Base-by-base conservation (phyloP, 2,888 invertebrate species). In the Apodemia duryi region DNA sequence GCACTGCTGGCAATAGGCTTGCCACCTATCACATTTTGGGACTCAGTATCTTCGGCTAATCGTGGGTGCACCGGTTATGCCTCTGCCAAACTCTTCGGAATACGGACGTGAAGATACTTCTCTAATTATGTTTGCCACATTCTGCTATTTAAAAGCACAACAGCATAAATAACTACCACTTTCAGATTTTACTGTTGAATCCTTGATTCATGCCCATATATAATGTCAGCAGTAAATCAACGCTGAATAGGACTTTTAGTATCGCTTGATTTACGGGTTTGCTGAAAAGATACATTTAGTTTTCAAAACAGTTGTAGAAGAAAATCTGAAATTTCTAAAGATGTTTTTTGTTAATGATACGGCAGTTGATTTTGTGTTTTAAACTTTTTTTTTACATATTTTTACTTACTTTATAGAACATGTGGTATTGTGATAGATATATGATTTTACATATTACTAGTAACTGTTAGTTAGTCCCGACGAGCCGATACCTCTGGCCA, bases 241-340 rank as follows among this genome's bases (percentile, higher is more conserved):
- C 54, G 10, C 6, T 32, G 54, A 57, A 57, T 57, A 57, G 29
- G 54, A 57, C 54, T 57, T 57, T 57, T 57, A 57, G 11, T 57
- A 32, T 57, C 32, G 5, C 13, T 28, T 54, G 54, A 54, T 54
- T 57, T 57, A 57, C 32, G 54, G 13, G 28, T 32, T 57, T 11
- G 28, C 54, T 57, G 29, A 57, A 57, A 57, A 57, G 54, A 32
- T 29, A 57, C 29, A 57, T 29, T 28, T 32, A 29, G 54, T 46
- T 28, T 32, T 29, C 54, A 28, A 32, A 11, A 49, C n/a, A 52
- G 52, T 13, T 32, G 11, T 13, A 28, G 54, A 32, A 54, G 4
- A 3, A 32, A 13, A 11, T 11, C 28, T 10, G 7, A n/a, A 9
- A 21, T 5, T 11, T 1, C 43, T 7, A 46, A 32, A 32, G 32